Evolutionary conservation across 1,140 invertebrate species (phyloP), one percentile per base, ranked within the genome.

Genomic region (Zaprionus ornatus): DNA sequence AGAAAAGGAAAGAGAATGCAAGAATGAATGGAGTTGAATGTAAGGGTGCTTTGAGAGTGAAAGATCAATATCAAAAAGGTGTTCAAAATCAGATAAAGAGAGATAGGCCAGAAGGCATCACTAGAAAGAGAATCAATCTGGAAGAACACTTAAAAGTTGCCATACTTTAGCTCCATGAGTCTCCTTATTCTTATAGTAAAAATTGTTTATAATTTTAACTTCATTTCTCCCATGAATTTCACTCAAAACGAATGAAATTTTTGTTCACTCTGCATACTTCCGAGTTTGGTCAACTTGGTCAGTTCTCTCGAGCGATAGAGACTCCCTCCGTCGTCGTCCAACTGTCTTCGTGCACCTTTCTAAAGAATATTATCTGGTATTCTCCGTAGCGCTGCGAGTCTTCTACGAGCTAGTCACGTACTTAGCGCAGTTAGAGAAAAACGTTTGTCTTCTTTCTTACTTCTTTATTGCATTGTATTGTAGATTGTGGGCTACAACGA

Each of bases 321-420:
- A 52, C 0, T 12, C 3, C 1, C 12, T 15, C 13, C 0, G 15
- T 15, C 13, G n/a, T n/a, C n/a, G n/a, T n/a, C 23, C 23, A 25
- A 3, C 23, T 25, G 40, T 35, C 48, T 15, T 50, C 21, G 21
- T 12, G 25, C 21, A 55, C 52, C 52, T 55, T 55, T 55, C 52
- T 25, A 25, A 25, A 55, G 21, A 55, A 55, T 23, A 55, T 29
- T 55, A 55, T 55, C 52, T 55, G 25, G 52, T 17, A 55, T 55
- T 55, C 13, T 55, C 13, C 1, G 45, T 25, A 9, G 25, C 13
- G 25, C 25, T 55, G 15, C 25, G 15, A 27, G 5, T 55, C 52
- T 55, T 55, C 23, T 23, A 3, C 17, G 5, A 17, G 21, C 52
- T 25, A 15, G 52, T 55, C 52, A 55, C 52, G 52, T 55, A 55